Base-by-base conservation (phyloP, 1,140 invertebrate species). In the Trichoplusia ni region DNA sequence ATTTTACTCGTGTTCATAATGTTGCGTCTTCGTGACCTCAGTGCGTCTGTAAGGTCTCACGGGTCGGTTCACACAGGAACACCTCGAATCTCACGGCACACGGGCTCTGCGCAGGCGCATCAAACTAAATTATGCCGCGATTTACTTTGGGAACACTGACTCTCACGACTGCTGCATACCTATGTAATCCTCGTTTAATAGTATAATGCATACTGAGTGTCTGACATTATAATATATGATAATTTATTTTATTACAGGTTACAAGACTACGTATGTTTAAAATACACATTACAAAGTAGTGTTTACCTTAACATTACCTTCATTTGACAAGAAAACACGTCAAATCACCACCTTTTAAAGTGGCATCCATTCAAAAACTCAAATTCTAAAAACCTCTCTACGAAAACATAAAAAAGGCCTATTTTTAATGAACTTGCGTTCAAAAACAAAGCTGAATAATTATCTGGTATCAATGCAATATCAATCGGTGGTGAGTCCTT, bases 151-250 rank as follows among this genome's bases (percentile, higher is more conserved):
- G 62, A 69, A 67, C 29, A 35, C 38, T 60, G 27, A 53, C 25
- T 70, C 71, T 67, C 73, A 73, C 73, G 73, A 73, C 49, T 56
- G 47, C 49, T 53, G 59, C 64, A 67, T 70, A 64, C 67, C 56
- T 47, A 18, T n/a, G 23, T 64, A 64, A 63, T 64, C 18, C 40
- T 40, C 23, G 35, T 27, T 33, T 64, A 61, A 64, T 61, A 61
- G 49, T 33, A n/a, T n/a, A n/a, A n/a, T n/a, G n/a, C n/a, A n/a
- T n/a, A n/a, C n/a, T n/a, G n/a, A n/a, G n/a, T n/a, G n/a, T n/a
- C n/a, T n/a, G n/a, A n/a, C n/a, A n/a, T n/a, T n/a, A n/a, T n/a
- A n/a, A n/a, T n/a, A n/a, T n/a, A n/a, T n/a, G n/a, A n/a, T n/a
- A n/a, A n/a, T n/a, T n/a, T n/a, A n/a, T n/a, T n/a, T n/a, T n/a